Conservation (phyloP, 2,888 invertebrate species). For the Leptopilina syphax region DNA sequence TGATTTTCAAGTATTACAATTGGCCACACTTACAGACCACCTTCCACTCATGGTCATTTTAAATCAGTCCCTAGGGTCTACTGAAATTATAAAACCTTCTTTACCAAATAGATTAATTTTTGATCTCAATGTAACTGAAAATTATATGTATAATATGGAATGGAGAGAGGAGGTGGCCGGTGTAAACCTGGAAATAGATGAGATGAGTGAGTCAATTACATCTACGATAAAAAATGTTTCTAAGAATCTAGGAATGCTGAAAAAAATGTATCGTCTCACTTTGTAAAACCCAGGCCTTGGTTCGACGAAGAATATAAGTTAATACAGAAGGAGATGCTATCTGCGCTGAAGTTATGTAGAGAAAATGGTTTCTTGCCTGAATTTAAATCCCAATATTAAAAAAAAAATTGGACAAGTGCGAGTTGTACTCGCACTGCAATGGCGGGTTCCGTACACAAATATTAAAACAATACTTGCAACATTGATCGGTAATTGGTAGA, state of each 20-base stretch:
- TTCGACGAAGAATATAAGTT: not conserved
- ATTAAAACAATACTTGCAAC: too few species aligned
- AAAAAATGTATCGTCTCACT: too few species aligned
- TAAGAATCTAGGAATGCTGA: too few species aligned
- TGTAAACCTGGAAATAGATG: not conserved
- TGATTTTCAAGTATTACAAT: not conserved
- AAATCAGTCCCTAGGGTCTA: not conserved
- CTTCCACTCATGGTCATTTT: not conserved
- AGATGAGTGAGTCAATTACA: not conserved
- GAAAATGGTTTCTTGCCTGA: not conserved
- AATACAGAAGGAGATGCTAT: too few species aligned
- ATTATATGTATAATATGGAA: not conserved
- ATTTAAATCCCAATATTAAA: not conserved
- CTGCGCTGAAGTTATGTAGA: not conserved
- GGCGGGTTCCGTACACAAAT: too few species aligned
- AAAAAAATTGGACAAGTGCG: too few species aligned
- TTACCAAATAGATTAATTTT: not conserved
- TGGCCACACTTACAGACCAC: constrained; percentile 19
- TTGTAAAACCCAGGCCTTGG: not conserved
- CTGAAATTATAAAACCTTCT: not conserved
- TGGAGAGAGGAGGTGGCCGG: not conserved
- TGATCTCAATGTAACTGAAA: not conserved
- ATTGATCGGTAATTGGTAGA: too few species aligned
- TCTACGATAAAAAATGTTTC: not conserved
- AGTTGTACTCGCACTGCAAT: too few species aligned